Conservation (phyloP, 2,888 invertebrate species). For the Tupiocoris notatus region DNA sequence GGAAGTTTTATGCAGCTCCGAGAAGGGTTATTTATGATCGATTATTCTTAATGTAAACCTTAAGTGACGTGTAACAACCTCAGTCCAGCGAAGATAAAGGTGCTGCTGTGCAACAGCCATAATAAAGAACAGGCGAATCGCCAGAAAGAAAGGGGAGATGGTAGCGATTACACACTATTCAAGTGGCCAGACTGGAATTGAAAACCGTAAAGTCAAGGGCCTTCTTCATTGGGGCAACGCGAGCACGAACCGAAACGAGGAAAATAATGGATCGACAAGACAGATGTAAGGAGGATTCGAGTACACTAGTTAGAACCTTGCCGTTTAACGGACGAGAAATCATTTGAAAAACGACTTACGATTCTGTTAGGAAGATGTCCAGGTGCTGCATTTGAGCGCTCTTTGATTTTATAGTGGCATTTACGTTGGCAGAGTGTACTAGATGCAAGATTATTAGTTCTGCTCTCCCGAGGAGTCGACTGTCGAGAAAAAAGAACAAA, state of each 20-base stretch:
- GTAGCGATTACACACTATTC: slow-evolving; percentile 23
- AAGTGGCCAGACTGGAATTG: background rate
- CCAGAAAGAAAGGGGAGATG: background rate
- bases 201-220: background rate
- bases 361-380: too few species aligned
- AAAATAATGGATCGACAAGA: background rate
- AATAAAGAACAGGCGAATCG: background rate
- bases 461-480: too few species aligned
- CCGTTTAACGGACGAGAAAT: too few species aligned
- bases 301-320: background rate
- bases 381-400: too few species aligned
- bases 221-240: background rate
- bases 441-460: too few species aligned
- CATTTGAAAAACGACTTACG: too few species aligned
- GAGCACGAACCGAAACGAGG: background rate
- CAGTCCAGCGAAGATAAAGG: slow-evolving; percentile 20
- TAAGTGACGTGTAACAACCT: slow-evolving; percentile 40
- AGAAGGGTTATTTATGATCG: slow-evolving; percentile 34
- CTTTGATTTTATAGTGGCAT: too few species aligned
- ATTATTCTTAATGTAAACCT: slow-evolving; percentile 33
- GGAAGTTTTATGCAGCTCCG: slow-evolving; percentile 22
- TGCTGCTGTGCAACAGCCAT: background rate
- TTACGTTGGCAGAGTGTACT: too few species aligned
- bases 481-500: too few species aligned
- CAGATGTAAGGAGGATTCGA: background rate